These are phyloP conservation scores for Phorcus lineatus DNA, from an alignment of 2,888 invertebrate genomes.

Conservation along the genomic window DNA sequence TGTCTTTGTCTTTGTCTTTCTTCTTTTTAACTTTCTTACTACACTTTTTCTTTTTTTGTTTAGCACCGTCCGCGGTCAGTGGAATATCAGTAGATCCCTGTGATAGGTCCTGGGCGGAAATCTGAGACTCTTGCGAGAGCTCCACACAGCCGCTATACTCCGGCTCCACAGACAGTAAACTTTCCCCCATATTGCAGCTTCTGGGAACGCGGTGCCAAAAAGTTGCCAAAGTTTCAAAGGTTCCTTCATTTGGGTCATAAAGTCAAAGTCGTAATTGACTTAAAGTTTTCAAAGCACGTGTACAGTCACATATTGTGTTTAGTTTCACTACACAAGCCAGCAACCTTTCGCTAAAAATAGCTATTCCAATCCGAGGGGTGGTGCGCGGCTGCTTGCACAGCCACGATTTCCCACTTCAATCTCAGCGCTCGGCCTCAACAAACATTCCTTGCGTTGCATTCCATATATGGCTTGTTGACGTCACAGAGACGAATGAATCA, in stretches of 20 bases:
- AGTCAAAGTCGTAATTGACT: not conserved
- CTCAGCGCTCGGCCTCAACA: constrained; percentile 39
- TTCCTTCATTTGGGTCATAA: constrained; percentile 22
- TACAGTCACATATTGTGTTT: not conserved
- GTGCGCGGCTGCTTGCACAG: constrained; percentile 40
- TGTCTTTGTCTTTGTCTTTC: constrained; percentile 49
- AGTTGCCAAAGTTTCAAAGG: not conserved
- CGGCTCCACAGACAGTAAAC: constrained; percentile 30
- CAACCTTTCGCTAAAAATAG: constrained; percentile 38
- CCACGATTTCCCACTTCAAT: constrained; percentile 36
- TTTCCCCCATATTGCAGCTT: constrained; percentile 26
- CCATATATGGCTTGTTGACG: constrained; percentile 68
- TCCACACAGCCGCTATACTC: constrained; percentile 39
- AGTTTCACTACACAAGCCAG: not conserved
- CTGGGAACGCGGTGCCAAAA: not conserved
- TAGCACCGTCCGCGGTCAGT: constrained; percentile 25
- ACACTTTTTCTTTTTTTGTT: constrained; percentile 43
- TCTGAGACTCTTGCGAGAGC: constrained; percentile 50
- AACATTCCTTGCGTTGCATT: constrained; percentile 66
- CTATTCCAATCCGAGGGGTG: constrained; percentile 42
- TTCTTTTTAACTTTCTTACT: constrained; percentile 49
- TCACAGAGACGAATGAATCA: constrained; percentile 42
- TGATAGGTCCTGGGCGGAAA: constrained; percentile 36
- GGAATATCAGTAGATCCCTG: constrained; percentile 35
- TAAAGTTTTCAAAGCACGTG: not conserved